Base-by-base conservation (phyloP, 2,113 vertebrate genomes). In the Raja brachyura region DNA sequence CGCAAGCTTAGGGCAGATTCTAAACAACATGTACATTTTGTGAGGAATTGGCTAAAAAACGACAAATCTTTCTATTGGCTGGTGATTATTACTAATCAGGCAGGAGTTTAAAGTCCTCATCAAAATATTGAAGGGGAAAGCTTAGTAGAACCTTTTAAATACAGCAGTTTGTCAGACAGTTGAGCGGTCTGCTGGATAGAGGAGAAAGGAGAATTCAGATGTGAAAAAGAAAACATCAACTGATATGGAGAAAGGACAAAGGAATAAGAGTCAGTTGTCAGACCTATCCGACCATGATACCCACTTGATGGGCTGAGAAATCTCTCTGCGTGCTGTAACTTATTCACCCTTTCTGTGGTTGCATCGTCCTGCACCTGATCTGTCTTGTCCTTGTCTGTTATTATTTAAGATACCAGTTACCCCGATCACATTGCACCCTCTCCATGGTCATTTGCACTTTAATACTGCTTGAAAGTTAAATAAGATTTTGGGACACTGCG, bases 381-480 rank as follows among this genome's bases (percentile, higher is more conserved):
- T 22, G 22, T 10, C 25, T 73, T 74, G 66, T 11, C 7, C 59
- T 31, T 90, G 33, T 70, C 63, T 70, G 7, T 66, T 70, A 54
- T 74, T 74, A 70, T 73, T 92, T 92, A 1, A 74, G 59, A 10
- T 4, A 92, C 10, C 39, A 92, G 20, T 73, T 31, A 25, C 18
- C 25, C n/a, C 25, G 2, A 61, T 86, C 11, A 86, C 61, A 25
- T 16, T n/a, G 25, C 61, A 61, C 28, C 9, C 10, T 61, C 20
- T 61, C 28, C 59, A 33, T 81, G 61, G 28, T 8, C 54, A 85
- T 18, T 22, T 54, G 25, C 48, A 54, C 39, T 56, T 56, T 63
- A 31, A n/a, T n/a, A 5, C n/a, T 88, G 59, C 28, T 61, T 88
- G 83, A 88, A 88, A 61, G 83, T 88, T 73, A 92, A 92, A 48